phyloP scores from a whole-genome alignment of 1,140 invertebrate species.

The Acromyrmex charruanus region DNA sequence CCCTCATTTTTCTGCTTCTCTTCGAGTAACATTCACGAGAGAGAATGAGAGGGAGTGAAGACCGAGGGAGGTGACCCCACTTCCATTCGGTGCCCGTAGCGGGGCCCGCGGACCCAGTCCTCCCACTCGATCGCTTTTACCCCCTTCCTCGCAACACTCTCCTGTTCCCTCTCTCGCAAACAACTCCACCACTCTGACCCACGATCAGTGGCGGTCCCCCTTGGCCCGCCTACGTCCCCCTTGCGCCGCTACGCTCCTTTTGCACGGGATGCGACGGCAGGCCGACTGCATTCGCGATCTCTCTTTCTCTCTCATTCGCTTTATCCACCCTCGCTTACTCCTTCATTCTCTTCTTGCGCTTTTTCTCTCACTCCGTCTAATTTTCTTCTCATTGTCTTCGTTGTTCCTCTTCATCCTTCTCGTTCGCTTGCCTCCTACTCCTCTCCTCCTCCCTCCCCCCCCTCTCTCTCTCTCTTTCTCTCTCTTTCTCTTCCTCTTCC shows the following conservation, averaged over 20 bases:
- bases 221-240: slow-evolving; percentile 63
- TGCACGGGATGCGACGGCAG: slow-evolving; percentile 65
- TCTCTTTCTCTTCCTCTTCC: slow-evolving; percentile 45
- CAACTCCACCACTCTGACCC: slow-evolving; percentile 37
- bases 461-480: not conserved
- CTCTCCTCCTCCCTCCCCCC: not conserved
- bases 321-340: not conserved
- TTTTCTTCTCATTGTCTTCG: slow-evolving; percentile 39
- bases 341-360: slow-evolving; percentile 11
- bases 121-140: slow-evolving; percentile 69
- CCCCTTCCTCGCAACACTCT: slow-evolving; percentile 29
- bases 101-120: slow-evolving; percentile 68
- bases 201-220: slow-evolving; percentile 59
- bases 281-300: slow-evolving; percentile 10
- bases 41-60: slow-evolving; percentile 5
- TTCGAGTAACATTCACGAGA: not conserved
- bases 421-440: not conserved
- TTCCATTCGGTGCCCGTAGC: slow-evolving; percentile 35
- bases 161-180: slow-evolving; percentile 55
- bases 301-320: slow-evolving; percentile 45
- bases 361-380: slow-evolving; percentile 66
- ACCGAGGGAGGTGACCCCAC: slow-evolving; percentile 44
- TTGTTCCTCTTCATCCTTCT: slow-evolving; percentile 38
- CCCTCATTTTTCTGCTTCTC: slow-evolving; percentile 35
- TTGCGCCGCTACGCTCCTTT: slow-evolving; percentile 53